Evolutionary conservation across 2,797 vertebrate species (phyloP).

Genomic region (Carcharodon carcharias): DNA sequence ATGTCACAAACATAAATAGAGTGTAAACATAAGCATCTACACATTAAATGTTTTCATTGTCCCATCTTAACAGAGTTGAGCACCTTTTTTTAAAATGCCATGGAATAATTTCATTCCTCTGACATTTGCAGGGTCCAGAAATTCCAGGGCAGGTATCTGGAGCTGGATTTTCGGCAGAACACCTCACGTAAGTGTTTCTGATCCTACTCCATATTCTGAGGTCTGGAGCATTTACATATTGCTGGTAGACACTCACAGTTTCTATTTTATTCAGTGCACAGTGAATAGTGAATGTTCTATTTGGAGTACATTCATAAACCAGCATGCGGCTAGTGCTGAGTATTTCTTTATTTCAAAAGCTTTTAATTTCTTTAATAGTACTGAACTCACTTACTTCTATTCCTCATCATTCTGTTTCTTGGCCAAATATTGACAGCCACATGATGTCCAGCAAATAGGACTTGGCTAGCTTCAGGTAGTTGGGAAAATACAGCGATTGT

Average conservation of each 20-base stretch:
- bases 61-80: not conserved
- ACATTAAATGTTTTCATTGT: not conserved
- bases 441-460: not conserved
- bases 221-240: not conserved
- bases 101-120: not conserved
- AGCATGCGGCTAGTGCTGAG: not conserved
- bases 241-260: not conserved
- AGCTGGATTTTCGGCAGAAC: not conserved
- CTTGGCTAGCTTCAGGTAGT: not conserved
- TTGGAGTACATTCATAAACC: not conserved
- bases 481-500: not conserved
- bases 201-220: not conserved
- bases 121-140: not conserved
- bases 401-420: not conserved
- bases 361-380: not conserved
- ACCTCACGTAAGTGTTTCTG: not conserved
- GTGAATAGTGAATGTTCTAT: not conserved
- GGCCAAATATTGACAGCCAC: not conserved
- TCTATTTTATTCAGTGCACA: not conserved
- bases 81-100: not conserved
- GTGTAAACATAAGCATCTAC: not conserved
- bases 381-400: not conserved
- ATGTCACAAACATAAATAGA: not conserved
- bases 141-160: not conserved
- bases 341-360: not conserved